A percentile compares a stretch with the other conserved stretches of the same genome.
These are phyloP conservation scores for Drosophila rellima DNA, from an alignment of 2,888 invertebrate species.

Conservation along the genomic window DNA sequence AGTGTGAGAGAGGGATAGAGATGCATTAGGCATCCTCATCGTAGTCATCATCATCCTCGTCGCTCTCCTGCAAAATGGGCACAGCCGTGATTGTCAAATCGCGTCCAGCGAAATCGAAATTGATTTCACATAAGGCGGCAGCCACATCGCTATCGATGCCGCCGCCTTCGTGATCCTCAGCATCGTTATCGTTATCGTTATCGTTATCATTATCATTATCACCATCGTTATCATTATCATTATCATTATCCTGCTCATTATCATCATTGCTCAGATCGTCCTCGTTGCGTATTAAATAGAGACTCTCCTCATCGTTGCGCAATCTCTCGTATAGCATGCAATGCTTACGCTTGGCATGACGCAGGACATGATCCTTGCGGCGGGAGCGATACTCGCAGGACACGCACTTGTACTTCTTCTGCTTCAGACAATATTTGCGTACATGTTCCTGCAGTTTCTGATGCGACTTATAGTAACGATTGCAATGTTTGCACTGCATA, in stretches of 20 bases:
- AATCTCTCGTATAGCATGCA: slow-evolving; percentile 79
- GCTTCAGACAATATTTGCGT: slow-evolving; percentile 85
- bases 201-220: slow-evolving; percentile 37
- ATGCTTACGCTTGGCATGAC: slow-evolving; percentile 85
- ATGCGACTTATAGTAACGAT: slow-evolving; percentile 84
- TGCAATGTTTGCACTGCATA: slow-evolving; percentile 84
- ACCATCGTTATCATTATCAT: slow-evolving; percentile 37
- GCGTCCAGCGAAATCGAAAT: slow-evolving; percentile 80
- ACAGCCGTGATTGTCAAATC: slow-evolving; percentile 83
- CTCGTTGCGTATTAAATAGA: slow-evolving; percentile 84
- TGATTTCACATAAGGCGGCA: slow-evolving; percentile 64
- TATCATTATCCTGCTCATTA: slow-evolving; percentile 41
- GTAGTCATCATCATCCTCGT: slow-evolving; percentile 83
- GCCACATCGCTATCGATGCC: slow-evolving; percentile 69
- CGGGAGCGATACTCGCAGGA: slow-evolving; percentile 85
- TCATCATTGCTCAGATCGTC: slow-evolving; percentile 77
- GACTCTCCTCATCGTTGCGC: slow-evolving; percentile 79
- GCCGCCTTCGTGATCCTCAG: slow-evolving; percentile 46
- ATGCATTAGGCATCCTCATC: slow-evolving; percentile 73
- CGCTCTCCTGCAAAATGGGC: slow-evolving; percentile 80
- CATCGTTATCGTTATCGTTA: slow-evolving; percentile 37
- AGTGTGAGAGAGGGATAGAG: neutral
- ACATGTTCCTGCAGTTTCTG: slow-evolving; percentile 85
- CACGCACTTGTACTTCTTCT: slow-evolving; percentile 85
- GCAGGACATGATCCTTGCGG: slow-evolving; percentile 84